Conservation (phyloP, 2,888 invertebrate species). For the Hirudinaria manillensis region DNA sequence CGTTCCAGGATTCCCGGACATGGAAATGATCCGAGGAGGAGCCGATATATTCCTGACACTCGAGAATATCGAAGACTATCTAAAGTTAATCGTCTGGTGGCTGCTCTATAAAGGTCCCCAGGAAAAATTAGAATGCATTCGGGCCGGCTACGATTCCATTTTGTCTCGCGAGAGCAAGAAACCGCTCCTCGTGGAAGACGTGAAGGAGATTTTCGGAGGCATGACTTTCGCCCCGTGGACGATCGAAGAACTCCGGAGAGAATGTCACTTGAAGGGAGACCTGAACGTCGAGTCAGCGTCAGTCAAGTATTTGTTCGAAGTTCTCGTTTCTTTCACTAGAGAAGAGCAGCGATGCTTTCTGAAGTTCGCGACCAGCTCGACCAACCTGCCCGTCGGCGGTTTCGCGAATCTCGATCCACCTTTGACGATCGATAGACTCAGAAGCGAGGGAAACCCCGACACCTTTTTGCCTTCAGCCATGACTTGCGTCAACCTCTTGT, state of each 20-base stretch:
- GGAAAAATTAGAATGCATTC: constrained; percentile 90
- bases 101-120: constrained; percentile 88
- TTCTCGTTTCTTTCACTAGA: constrained; percentile 76
- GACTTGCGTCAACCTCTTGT: constrained; percentile 99
- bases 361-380: constrained; percentile 97
- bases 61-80: constrained; percentile 87
- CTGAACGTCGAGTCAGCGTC: constrained; percentile 90
- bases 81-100: constrained; percentile 89
- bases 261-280: constrained; percentile 95
- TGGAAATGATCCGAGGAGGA: constrained; percentile 79
- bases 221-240: constrained; percentile 54
- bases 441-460: constrained; percentile 88
- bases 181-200: constrained; percentile 41
- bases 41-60: constrained; percentile 80
- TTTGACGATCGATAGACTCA: constrained; percentile 91
- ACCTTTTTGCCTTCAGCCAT: constrained; percentile 98
- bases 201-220: constrained; percentile 61
- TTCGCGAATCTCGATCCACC: constrained; percentile 76
- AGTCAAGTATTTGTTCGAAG: constrained; percentile 67
- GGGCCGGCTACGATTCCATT: constrained; percentile 94
- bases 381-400: constrained; percentile 93
- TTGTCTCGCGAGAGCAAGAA: constrained; percentile 64
- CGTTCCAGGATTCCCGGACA: constrained; percentile 84
- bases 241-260: constrained; percentile 66
- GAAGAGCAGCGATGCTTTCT: constrained; percentile 90